Base-by-base conservation (phyloP, 2,888 invertebrate genomes). In the Seladonia tumulorum region DNA sequence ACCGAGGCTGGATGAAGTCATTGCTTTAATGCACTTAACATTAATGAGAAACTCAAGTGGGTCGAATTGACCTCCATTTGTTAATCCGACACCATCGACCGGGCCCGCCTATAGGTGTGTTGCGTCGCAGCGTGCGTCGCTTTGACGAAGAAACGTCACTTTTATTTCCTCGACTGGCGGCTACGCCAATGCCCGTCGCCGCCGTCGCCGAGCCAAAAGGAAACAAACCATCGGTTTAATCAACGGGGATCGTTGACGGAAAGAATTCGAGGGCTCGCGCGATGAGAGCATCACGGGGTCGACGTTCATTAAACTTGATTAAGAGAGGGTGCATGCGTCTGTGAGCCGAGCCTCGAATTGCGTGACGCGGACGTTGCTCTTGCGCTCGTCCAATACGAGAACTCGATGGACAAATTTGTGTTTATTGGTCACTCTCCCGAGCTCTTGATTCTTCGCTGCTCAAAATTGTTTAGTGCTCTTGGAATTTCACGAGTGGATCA, bases 11-110 rank as follows among this genome's bases (percentile, higher is more conserved):
- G 77, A 87, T 91, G 89, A 90, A 89, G 87, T 90, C 90, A 90
- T 87, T 82, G 82, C 70, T 79, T 88, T 83, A 88, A 88, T 85
- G 77, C 85, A 86, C 85, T 90, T 90, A 85, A 86, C 88, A 86
- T 91, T 91, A 89, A 90, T 84, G 85, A 91, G 90, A 90, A 92
- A 89, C 91, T 90, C 91, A 89, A 93, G 92, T 93, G 91, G 91
- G 89, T 88, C 88, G 88, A 92, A 92, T 93, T 93, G 92, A 92
- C 92, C 91, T 92, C 92, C 86, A 92, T 93, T 90, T 83, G 79
- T 91, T 90, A 88, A 86, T 85, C 82, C 79, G 83, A 78, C 84
- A 74, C 68, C 83, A 88, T 88, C 83, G 77, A 79, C 82, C 83
- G 60, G 77, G 12, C 71, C n/a, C 47, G 76, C 1, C 35, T 29